Base-by-base conservation (phyloP, 2,888 invertebrate species). In the Smittia sp. region DNA sequence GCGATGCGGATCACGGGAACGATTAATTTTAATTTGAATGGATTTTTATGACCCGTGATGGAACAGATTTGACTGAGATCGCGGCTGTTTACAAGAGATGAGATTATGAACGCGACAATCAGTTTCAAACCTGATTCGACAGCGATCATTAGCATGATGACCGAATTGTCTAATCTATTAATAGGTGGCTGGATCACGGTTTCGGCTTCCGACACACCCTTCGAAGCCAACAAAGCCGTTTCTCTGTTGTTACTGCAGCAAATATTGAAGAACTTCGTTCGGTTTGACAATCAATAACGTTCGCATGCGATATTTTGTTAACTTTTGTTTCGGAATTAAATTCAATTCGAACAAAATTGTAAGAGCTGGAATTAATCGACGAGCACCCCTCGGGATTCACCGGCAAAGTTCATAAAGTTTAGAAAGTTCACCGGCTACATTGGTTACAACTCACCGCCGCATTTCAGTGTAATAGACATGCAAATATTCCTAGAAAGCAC, bases 221-320 rank as follows among this genome's bases (percentile, higher is more conserved):
- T 46, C 58, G 22, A 58, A 58, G 46, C 11, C 15, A 15, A 46
- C 46, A 46, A 46, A 46, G n/a, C 11, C n/a, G 46, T 15, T 15
- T 46, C 11, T 2, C 2, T 15, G 11, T 46, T 6, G 3, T 32
- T 32, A 32, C 46, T 46, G 46, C 58, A 22, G 22, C 15, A 52
- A 52, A 52, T n/a, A 9, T 38, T 38, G 4, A 52, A 52, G 15
- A 52, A n/a, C 15, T 52, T 15, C 52, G 7, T 58, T 58, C 18
- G 58, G n/a, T 58, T 58, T 58, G 58, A 58, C 22, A 58, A 58
- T 58, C 58, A 18, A 58, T 58, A 58, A 58, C 58, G 18, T 58
- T 46, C 15, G 58, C 58, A 58, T 58, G 58, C 22, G 58, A 58
- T 58, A 3, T 18, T 7, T 18, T 22, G 13, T 58, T 22, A 20